A percentile compares a stretch with the other conserved stretches of the same genome.
Conservation (phyloP, 2,797 vertebrate genomes). For the Anguilla pacifica region DNA sequence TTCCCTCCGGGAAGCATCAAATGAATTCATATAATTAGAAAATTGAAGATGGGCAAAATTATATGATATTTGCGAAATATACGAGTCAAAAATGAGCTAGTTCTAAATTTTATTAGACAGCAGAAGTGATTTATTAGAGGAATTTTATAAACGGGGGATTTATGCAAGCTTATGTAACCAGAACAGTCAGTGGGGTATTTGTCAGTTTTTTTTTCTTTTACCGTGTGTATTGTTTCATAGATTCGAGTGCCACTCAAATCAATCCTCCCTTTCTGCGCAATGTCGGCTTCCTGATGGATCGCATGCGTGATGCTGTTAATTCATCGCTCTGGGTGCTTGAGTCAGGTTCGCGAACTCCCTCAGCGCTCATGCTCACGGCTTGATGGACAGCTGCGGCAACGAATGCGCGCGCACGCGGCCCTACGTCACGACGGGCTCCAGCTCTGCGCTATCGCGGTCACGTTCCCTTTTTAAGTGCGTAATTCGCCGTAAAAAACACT, state of each 20-base stretch:
- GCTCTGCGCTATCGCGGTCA: background rate
- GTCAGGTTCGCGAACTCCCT: slow-evolving; percentile 53
- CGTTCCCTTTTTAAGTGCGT: background rate
- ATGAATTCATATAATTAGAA: background rate
- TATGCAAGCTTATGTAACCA: background rate
- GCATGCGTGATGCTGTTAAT: slow-evolving; percentile 51
- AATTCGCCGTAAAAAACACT: background rate
- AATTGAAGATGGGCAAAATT: background rate
- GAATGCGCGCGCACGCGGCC: background rate
- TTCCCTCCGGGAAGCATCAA: background rate
- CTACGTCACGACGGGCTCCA: slow-evolving; percentile 5
- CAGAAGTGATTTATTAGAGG: background rate
- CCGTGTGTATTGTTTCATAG: background rate
- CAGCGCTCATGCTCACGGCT: slow-evolving; percentile 46
- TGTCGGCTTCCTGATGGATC: slow-evolving; percentile 54
- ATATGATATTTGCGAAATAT: background rate
- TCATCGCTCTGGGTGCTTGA: slow-evolving; percentile 57
- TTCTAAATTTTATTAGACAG: background rate
- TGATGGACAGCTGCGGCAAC: slow-evolving; percentile 52
- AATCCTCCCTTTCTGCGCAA: slow-evolving; percentile 53
- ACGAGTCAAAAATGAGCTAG: background rate
- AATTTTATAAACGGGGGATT: background rate
- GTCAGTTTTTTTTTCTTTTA: background rate
- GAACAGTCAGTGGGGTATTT: background rate
- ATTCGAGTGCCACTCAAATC: slow-evolving; percentile 1